Evolutionary conservation across 2,113 vertebrate genomes (phyloP), one percentile per base, ranked within the genome.

Genomic region (Agelaius tricolor): DNA sequence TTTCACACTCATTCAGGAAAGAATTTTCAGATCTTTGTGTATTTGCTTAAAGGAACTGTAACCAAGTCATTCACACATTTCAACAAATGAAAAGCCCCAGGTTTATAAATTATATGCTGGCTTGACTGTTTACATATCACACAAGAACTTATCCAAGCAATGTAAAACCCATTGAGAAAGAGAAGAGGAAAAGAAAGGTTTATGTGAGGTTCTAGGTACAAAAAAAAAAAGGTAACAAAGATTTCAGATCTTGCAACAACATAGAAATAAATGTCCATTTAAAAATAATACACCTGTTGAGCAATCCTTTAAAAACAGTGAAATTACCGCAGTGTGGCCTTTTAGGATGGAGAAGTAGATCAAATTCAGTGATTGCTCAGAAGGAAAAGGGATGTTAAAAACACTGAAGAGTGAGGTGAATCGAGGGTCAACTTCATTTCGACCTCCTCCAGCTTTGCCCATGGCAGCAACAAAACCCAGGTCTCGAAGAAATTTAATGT

Each of bases 371-470:
- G 99, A 98, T 35, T 98, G 98, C 58, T 99, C 97, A 5, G 98
- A 97, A 63, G 99, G 99, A 89, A 99, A 99, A 4, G 98, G 98
- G 22, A 99, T 85, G 24, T 98, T 99, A 98, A 99, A 99, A 84
- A 99, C 99, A 62, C 96, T 99, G 96, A 99, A 99, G 43, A 99
- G 98, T 0, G 99, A 99, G 75, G 98, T 97, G 95, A 99, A 99
- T 41, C 99, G 98, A 5, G 98, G 97, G 86, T 99, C 99, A 13
- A 99, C 99, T 92, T 99, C 98, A 24, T 99, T 99, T n/a, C 99
- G 98, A 30, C 99, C 99, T 12, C 99, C 99, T 57, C 99, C 99
- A 20, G 99, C 98, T 76, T 99, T 99, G 15, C 99, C 99, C 99
- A 99, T 99, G 59, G 99, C 99, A 39, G 99, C 99, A 20, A 99